Evolutionary conservation across 1,140 invertebrate species (phyloP).

Genomic region (Oncopodura yosiiana): DNA sequence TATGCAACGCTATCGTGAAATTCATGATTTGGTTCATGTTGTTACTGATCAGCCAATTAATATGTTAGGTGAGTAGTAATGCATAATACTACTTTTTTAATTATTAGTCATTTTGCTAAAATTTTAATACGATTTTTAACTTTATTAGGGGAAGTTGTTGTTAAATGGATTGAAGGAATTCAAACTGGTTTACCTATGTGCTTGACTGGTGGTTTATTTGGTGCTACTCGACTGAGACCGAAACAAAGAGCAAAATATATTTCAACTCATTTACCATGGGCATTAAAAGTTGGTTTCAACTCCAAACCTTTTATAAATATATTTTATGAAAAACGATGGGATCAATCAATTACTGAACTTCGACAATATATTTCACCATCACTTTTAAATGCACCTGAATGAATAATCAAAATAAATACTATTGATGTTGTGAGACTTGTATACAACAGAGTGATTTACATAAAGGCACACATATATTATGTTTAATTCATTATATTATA

Average conservation of each 20-base stretch:
- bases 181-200: constrained; percentile 87
- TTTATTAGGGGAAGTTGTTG: constrained; percentile 64
- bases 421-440: no score
- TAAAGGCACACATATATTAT: no score
- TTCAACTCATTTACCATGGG: constrained; percentile 76
- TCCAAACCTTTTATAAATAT: constrained; percentile 67
- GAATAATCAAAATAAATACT: no score
- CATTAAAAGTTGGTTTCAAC: constrained; percentile 63
- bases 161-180: constrained; percentile 95
- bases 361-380: constrained; percentile 42
- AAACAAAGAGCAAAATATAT: constrained; percentile 74
- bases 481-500: no score
- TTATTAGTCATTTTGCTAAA: not conserved
- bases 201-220: constrained; percentile 72
- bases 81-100: no score
- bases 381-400: constrained; percentile 21
- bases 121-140: constrained; percentile 7
- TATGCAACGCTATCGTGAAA: constrained; percentile 92
- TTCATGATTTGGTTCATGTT: constrained; percentile 90
- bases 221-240: constrained; percentile 64
- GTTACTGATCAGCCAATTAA: constrained; percentile 86
- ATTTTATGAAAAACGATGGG: constrained; percentile 91
- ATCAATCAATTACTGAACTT: constrained; percentile 71
- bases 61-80: constrained; percentile 65
- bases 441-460: no score